A percentile compares a stretch with the other conserved stretches of the same genome.
These are phyloP conservation scores for Phalacrocorax pelagicus DNA, from an alignment of 2,113 vertebrate genomes.

Conservation along the genomic window DNA sequence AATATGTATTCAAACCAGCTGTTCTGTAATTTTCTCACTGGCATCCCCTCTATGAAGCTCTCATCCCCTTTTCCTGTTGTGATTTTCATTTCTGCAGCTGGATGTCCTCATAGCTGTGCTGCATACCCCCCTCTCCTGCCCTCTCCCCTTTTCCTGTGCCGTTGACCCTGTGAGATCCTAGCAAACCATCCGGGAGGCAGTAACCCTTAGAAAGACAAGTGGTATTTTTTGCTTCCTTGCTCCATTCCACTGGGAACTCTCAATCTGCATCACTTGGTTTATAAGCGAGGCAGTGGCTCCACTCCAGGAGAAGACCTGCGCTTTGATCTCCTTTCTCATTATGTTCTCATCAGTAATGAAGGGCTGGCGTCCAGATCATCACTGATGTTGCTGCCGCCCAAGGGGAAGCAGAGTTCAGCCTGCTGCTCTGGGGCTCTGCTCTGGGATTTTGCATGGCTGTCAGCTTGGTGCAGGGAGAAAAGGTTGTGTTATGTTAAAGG, in stretches of 20 bases:
- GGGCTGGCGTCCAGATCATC: neutral
- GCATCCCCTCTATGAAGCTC: neutral
- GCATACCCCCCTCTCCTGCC: neutral
- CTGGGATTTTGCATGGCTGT: neutral
- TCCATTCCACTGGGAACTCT: neutral
- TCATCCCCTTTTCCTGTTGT: neutral
- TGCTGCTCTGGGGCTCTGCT: neutral
- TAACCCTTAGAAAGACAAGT: neutral
- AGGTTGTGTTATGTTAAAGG: neutral
- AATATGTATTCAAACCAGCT: neutral
- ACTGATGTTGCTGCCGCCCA: accelerated
- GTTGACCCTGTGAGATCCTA: accelerated
- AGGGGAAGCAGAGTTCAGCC: neutral
- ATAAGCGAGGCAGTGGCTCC: neutral
- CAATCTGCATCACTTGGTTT: neutral
- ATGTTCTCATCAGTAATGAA: accelerated
- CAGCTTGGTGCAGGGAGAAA: neutral
- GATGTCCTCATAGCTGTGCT: neutral
- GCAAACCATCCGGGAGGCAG: neutral
- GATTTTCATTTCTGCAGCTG: neutral
- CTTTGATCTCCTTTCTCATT: neutral
- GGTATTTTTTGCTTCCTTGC: neutral
- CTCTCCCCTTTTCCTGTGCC: neutral
- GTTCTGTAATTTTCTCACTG: neutral
- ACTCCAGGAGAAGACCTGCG: neutral